Base-by-base conservation (phyloP, 2,113 vertebrate genomes). In the Zootoca vivipara region DNA sequence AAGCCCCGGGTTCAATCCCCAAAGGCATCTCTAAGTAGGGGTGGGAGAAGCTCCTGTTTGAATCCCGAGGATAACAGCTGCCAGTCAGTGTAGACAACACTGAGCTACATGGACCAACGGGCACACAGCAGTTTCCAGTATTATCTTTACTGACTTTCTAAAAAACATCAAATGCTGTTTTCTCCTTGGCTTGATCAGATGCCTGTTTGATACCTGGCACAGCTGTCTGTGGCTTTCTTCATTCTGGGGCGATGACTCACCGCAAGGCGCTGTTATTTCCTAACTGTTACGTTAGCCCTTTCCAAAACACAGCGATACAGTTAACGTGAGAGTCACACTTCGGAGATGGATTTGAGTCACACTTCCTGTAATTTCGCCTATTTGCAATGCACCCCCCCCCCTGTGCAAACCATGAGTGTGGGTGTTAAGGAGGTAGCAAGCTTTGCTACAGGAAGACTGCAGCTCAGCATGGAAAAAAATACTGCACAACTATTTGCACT, bases 281-380 rank as follows among this genome's bases (percentile, higher is more conserved):
- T 30, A 20, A 4, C 62, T 7, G 74, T 35, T 56, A 3, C 22
- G 4, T 52, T 18, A 1, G 12, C 24, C 12, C 15, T 40, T 80
- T 87, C 78, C 78, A 87, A 87, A 81, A 87, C 56, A 78, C 10
- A 73, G 38, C 24, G 3, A 18, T 35, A 85, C 74, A 7, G 75
- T 73, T 81, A 87, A 40, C 78, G 46, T 74, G 78, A 62, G 33
- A 87, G 18, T 87, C 86, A 64, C 86, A 82, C 86, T 74, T 82
- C 3, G 2, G 26, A 6, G 1, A 2, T 22, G 1, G 35, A 1
- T 64, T 58, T 87, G 86, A 87, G 26, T 87, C 86, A 87, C 5
- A 18, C 69, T 87, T 87, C 86, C 78, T 87, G 78, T 82, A 87
- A 87, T n/a, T n/a, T 16, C 8, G 18, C 22, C 26, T 30, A 1